Percentiles rank a stretch among this genome's conserved stretches.
These are phyloP conservation scores for Harpagifer antarcticus DNA, from an alignment of 2,797 vertebrate genomes.

Conservation along the genomic window DNA sequence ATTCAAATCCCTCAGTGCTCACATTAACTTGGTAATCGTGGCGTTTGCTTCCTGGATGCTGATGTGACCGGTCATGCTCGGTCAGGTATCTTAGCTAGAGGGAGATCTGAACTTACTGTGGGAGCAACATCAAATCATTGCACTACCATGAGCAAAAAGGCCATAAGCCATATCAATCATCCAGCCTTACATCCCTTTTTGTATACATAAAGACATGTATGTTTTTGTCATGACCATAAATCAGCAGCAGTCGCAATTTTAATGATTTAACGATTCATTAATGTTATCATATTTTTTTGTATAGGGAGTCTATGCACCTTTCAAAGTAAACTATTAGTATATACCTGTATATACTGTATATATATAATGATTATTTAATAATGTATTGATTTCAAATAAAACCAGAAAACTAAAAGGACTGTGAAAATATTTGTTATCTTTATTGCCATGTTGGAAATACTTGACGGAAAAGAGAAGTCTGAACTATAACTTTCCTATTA, in stretches of 20 bases:
- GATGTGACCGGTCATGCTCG: constrained; percentile 10
- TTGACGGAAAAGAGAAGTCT: not conserved
- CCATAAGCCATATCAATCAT: not conserved
- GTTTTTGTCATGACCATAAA: not conserved
- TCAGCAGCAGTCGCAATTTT: not conserved
- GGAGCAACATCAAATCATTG: not conserved
- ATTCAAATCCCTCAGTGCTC: not conserved
- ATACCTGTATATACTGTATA: too few relatives aligned
- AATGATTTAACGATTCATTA: not conserved
- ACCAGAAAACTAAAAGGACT: not conserved
- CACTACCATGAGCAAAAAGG: not conserved
- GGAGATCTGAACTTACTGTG: constrained; percentile 5
- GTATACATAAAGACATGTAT: not conserved
- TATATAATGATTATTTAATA: not conserved
- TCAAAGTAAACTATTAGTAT: not conserved
- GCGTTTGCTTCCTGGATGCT: not conserved
- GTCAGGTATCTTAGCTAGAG: constrained; percentile 7
- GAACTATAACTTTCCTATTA: not conserved
- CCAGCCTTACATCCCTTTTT: not conserved
- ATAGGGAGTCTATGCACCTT: not conserved
- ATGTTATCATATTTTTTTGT: not conserved
- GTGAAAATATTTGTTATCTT: not conserved
- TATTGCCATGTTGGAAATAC: not conserved
- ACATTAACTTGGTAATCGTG: not conserved
- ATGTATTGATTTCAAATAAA: not conserved